phyloP scores from a whole-genome alignment of 1,140 invertebrate genomes.

The Meloidogyne floridensis region DNA sequence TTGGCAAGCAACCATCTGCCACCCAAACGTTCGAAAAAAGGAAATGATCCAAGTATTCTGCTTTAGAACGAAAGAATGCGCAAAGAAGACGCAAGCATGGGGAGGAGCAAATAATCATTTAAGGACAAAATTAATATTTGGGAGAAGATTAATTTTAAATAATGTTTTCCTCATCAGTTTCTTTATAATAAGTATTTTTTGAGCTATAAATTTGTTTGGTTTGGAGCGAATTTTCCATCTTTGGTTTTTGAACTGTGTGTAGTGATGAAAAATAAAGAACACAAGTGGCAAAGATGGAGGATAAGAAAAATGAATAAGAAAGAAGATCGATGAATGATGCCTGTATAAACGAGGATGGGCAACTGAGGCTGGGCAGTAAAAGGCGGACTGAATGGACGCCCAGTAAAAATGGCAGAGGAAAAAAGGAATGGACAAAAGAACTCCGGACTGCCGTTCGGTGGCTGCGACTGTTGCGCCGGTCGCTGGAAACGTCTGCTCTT shows the following conservation, averaged over 20 bases:
- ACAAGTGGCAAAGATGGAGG: slow-evolving; percentile 4
- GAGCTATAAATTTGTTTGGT: slow-evolving; percentile 9
- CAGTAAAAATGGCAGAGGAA: neutral
- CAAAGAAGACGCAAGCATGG: neutral
- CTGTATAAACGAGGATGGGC: slow-evolving; percentile 14
- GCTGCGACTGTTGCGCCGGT: neutral
- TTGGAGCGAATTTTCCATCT: slow-evolving; percentile 6
- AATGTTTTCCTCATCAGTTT: neutral
- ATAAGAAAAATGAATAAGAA: slow-evolving; percentile 16
- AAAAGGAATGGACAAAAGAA: slow-evolving; percentile 24
- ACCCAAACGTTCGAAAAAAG: neutral
- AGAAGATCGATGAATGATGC: slow-evolving; percentile 15
- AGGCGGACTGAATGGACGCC: slow-evolving; percentile 8
- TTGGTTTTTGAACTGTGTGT: slow-evolving; percentile 8
- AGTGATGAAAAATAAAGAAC: slow-evolving; percentile 1
- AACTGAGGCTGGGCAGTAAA: slow-evolving; percentile 9
- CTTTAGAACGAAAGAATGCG: neutral
- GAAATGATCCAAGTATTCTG: slow-evolving; percentile 1
- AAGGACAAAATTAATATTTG: neutral
- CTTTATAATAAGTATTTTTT: neutral
- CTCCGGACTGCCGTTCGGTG: slow-evolving; percentile 1
- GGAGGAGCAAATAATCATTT: neutral
- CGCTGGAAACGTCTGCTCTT: neutral
- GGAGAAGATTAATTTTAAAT: neutral
- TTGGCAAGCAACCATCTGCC: slow-evolving; percentile 2